These are phyloP conservation scores for Meriones unguiculatus DNA, from an alignment of 2,113 vertebrate genomes.

Conservation along the genomic window DNA sequence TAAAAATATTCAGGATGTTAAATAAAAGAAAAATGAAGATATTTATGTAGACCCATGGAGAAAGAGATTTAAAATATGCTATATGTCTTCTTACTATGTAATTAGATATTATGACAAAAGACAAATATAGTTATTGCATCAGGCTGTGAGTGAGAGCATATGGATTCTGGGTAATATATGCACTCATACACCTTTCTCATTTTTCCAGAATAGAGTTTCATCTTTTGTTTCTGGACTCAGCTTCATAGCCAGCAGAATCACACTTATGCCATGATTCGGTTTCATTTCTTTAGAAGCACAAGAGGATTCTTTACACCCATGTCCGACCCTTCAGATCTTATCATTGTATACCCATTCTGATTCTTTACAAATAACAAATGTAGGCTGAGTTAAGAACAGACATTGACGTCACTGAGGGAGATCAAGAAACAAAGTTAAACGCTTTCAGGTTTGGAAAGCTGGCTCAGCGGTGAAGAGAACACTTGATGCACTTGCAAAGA, in stretches of 20 bases:
- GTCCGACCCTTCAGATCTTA: not conserved
- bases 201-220: not conserved
- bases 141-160: not conserved
- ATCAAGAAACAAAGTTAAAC: not conserved
- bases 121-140: not conserved
- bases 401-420: not conserved
- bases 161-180: not conserved
- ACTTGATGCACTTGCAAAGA: not conserved
- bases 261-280: not conserved
- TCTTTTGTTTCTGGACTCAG: not conserved
- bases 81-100: not conserved
- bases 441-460: not conserved
- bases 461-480: not conserved
- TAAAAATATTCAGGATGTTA: not conserved
- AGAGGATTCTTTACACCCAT: not conserved
- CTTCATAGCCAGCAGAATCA: not conserved
- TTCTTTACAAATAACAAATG: not conserved
- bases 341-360: not conserved
- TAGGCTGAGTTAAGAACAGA: conserved; percentile 25
- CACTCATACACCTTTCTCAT: not conserved
- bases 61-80: not conserved
- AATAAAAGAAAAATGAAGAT: not conserved
- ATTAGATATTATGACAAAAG: not conserved
- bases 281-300: not conserved
- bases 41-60: not conserved